These are phyloP conservation scores for Oreochromis tanganicae DNA, from an alignment of 2,113 vertebrate genomes.

Conservation along the genomic window DNA sequence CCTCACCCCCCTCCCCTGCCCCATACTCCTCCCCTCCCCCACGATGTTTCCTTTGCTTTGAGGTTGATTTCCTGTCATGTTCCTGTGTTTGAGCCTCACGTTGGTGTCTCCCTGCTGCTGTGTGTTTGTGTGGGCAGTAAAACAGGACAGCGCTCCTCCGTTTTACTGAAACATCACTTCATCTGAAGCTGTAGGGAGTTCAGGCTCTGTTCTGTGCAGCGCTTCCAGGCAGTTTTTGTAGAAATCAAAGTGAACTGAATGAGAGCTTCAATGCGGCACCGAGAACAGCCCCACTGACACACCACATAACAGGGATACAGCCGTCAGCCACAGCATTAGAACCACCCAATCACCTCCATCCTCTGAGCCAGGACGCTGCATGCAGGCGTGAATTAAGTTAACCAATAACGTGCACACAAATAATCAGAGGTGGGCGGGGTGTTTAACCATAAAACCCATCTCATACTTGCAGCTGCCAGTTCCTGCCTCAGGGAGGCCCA, in stretches of 20 bases:
- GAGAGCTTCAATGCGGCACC: not conserved
- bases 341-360: not conserved
- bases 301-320: rapidly evolving
- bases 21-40: not conserved
- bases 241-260: not conserved
- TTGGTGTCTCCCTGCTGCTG: conserved; percentile 4
- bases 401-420: not conserved
- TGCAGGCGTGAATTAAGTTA: not conserved
- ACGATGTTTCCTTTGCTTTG: conserved; percentile 10
- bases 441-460: not conserved
- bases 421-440: not conserved
- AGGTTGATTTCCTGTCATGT: conserved; percentile 44
- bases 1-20: not conserved
- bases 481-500: not conserved
- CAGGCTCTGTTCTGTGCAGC: not conserved
- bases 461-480: not conserved
- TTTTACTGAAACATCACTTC: conserved; percentile 35
- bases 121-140: conserved; percentile 34
- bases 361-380: not conserved
- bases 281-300: not conserved
- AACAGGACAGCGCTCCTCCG: conserved; percentile 13
- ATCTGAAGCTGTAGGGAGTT: not conserved
- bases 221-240: not conserved
- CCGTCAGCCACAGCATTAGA: not conserved
- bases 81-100: conserved; percentile 21